These are phyloP conservation scores for Taenioides sp. DNA, from an alignment of 2,797 vertebrate genomes.

Conservation along the genomic window DNA sequence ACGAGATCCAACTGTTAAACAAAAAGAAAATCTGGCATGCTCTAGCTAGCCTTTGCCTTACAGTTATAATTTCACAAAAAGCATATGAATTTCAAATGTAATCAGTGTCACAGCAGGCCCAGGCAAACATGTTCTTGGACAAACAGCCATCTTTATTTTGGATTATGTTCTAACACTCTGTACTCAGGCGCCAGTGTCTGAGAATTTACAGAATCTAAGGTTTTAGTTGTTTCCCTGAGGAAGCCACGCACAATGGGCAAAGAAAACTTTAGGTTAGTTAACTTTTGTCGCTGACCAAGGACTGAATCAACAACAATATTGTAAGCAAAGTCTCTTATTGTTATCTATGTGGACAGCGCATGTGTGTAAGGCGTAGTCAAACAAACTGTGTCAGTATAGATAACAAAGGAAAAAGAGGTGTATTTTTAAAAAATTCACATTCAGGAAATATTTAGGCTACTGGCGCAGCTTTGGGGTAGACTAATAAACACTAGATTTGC, in stretches of 20 bases:
- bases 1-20: conserved; percentile 36
- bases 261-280: conserved; percentile 7
- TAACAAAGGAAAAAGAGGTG: neutral
- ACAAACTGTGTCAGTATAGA: conserved; percentile 4
- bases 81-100: conserved; percentile 24
- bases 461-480: neutral
- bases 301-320: conserved; percentile 27
- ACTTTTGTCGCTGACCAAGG: conserved; percentile 9
- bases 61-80: conserved; percentile 11
- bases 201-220: conserved; percentile 46
- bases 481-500: neutral
- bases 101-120: conserved; percentile 6
- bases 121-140: neutral
- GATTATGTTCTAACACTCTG: conserved; percentile 13
- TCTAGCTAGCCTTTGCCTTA: conserved; percentile 10
- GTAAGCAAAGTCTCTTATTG: conserved; percentile 19
- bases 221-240: conserved; percentile 18
- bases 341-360: conserved; percentile 1
- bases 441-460: neutral
- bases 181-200: conserved; percentile 54
- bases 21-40: conserved; percentile 13
- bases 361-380: conserved; percentile 2
- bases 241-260: conserved; percentile 4
- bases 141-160: conserved; percentile 34
- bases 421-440: neutral